Conservation (phyloP, 2,888 invertebrate species). For the Slavum lentiscoides region DNA sequence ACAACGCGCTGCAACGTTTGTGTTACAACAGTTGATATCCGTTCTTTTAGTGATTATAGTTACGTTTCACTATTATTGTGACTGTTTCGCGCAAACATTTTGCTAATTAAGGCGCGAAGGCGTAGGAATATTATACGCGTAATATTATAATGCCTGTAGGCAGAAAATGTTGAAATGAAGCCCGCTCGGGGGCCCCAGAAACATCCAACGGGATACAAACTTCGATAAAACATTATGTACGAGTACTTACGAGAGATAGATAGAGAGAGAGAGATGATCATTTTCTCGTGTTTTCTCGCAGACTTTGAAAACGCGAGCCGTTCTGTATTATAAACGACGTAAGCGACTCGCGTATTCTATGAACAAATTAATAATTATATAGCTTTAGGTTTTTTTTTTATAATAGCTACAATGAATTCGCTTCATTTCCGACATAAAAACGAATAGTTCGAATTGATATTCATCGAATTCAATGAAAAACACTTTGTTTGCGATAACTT, state of each 20-base stretch:
- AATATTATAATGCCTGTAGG: too few relatives aligned
- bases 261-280: too few relatives aligned
- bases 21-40: too few relatives aligned
- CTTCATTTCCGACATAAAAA: too few relatives aligned
- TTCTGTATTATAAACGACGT: background rate
- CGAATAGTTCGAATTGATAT: too few relatives aligned
- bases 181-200: background rate
- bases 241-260: background rate
- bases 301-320: background rate
- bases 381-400: too few relatives aligned
- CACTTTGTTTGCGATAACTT: too few relatives aligned
- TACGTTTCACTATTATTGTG: background rate
- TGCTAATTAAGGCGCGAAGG: background rate
- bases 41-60: too few relatives aligned
- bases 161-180: background rate
- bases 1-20: too few relatives aligned
- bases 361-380: background rate
- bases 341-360: background rate
- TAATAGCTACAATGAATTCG: too few relatives aligned
- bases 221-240: background rate
- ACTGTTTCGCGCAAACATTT: background rate
- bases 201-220: background rate
- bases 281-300: too few relatives aligned
- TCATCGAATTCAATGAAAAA: too few relatives aligned
- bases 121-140: background rate